These are phyloP conservation scores for Apteryx owenii DNA, from an alignment of 2,113 vertebrate species.

Conservation along the genomic window DNA sequence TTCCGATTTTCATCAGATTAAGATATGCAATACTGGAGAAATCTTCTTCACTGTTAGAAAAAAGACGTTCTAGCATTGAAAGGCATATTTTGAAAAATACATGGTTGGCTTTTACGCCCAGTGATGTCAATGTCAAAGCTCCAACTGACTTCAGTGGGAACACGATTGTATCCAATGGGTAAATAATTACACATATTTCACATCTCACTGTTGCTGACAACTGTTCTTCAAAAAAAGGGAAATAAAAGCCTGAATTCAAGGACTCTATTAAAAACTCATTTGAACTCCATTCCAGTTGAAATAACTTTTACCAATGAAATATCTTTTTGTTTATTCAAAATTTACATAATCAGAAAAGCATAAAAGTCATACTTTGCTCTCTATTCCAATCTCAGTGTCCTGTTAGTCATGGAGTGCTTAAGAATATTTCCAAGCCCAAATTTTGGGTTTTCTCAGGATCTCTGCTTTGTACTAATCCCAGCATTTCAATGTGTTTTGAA, in stretches of 20 bases:
- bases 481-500: background rate
- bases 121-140: constrained; percentile 53
- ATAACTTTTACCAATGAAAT: constrained; percentile 70
- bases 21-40: constrained; percentile 17
- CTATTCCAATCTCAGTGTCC: background rate
- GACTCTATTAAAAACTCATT: constrained; percentile 76
- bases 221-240: constrained; percentile 65
- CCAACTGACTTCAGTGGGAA: constrained; percentile 48
- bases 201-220: constrained; percentile 74
- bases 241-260: constrained; percentile 57
- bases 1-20: background rate
- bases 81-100: constrained; percentile 46
- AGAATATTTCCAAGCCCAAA: background rate
- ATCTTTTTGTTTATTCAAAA: constrained; percentile 73
- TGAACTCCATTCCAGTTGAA: constrained; percentile 72
- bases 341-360: constrained; percentile 62
- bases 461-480: constrained; percentile 1
- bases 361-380: background rate
- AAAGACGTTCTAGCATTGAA: constrained; percentile 33
- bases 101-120: background rate
- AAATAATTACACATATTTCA: constrained; percentile 71
- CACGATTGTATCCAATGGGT: constrained; percentile 28
- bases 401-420: background rate
- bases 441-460: background rate
- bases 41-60: constrained; percentile 23